Evolutionary conservation across 2,888 invertebrate genomes (phyloP), one percentile per base, ranked within the genome.

Genomic region (Hypsopygia costalis): DNA sequence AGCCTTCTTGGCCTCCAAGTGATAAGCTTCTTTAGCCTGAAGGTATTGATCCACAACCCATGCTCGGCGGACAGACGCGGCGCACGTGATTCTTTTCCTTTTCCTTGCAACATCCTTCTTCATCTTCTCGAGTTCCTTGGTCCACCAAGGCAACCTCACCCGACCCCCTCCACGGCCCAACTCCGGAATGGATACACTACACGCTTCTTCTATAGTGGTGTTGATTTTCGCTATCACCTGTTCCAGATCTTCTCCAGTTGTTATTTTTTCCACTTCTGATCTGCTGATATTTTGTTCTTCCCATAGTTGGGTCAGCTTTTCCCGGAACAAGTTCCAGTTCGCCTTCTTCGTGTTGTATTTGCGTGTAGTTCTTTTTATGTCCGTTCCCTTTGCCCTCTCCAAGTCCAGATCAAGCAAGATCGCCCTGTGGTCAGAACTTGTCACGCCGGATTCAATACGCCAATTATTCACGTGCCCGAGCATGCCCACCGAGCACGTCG

Each of bases 81-180:
- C 50, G 5, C 41, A 41, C 0, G 38, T 10, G 28, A 53, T 41
- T n/a, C 50, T 39, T 3, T 49, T 29, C 12, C 39, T 51, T 29
- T 9, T 38, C 3, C 41, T 47, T 29, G 31, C 11, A 7, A 49
- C 42, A 8, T 40, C 27, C 8, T 16, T 43, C 32, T 49, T 54
- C 43, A 43, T 1, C 3, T 6, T 12, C 0, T 16, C 40, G 1
- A 53, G 47, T 6, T 35, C 38, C 1, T 46, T 38, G 21, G 37
- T 33, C 54, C 52, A 52, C 55, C 53, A 53, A 25, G 49, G 52
- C 12, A 51, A n/a, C n/a, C n/a, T n/a, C n/a, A n/a, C n/a, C n/a
- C n/a, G n/a, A n/a, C n/a, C n/a, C n/a, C n/a, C n/a, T n/a, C n/a
- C n/a, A n/a, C n/a, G n/a, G n/a, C n/a, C n/a, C n/a, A n/a, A n/a